Evolutionary conservation across 1,140 invertebrate genomes (phyloP).

Genomic region (Chironomus tepperi): DNA sequence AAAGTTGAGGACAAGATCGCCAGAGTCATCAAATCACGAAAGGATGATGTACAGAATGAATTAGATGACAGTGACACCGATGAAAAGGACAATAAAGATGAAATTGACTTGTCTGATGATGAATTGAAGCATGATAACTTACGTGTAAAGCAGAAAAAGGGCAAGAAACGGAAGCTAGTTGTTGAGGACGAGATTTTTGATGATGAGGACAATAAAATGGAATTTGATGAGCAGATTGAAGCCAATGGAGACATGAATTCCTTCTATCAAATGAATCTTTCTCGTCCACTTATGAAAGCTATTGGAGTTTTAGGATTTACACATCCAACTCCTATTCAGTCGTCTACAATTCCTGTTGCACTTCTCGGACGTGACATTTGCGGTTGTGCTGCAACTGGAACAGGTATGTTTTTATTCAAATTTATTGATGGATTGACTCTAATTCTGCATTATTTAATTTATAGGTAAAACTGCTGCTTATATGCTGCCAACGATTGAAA

Average conservation of each 20-base stretch:
- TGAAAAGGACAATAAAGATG: slow-evolving; percentile 29
- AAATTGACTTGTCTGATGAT: slow-evolving; percentile 55
- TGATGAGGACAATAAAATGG: slow-evolving; percentile 53
- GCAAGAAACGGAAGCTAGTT: slow-evolving; percentile 43
- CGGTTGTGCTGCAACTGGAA: slow-evolving; percentile 31
- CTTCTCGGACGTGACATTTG: slow-evolving; percentile 55
- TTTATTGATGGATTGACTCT: too few species aligned
- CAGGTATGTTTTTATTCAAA: neutral
- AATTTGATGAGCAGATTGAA: slow-evolving; percentile 63
- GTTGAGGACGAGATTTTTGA: slow-evolving; percentile 40
- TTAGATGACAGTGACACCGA: slow-evolving; percentile 27
- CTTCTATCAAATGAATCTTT: slow-evolving; percentile 91
- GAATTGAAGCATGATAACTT: slow-evolving; percentile 60
- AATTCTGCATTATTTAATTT: too few species aligned
- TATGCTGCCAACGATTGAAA: slow-evolving; percentile 93
- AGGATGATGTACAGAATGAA: slow-evolving; percentile 44
- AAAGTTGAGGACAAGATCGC: slow-evolving; percentile 76
- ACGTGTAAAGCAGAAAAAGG: slow-evolving; percentile 48
- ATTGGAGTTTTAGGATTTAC: slow-evolving; percentile 79
- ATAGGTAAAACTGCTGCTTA: slow-evolving; percentile 99
- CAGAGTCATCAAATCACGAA: slow-evolving; percentile 42
- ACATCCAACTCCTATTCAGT: slow-evolving; percentile 94
- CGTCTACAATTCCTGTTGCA: slow-evolving; percentile 88
- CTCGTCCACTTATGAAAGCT: slow-evolving; percentile 79
- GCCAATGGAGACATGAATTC: slow-evolving; percentile 57